Conservation (phyloP, 1,140 invertebrate species). For the Heliconius congener region DNA sequence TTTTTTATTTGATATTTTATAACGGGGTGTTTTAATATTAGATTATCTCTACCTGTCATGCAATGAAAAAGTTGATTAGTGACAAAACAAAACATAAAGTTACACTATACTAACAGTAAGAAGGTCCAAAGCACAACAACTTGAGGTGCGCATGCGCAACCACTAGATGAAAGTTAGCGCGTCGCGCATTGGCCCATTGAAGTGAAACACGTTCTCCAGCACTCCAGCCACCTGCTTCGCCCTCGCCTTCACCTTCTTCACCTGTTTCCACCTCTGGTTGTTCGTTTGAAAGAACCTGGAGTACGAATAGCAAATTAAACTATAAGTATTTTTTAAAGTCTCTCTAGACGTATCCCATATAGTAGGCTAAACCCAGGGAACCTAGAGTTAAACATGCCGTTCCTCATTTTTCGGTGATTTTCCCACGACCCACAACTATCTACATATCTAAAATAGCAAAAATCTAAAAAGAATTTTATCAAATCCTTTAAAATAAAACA, state of each 20-base stretch:
- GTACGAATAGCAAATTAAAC: background rate
- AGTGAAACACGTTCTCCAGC: slow-evolving; percentile 83
- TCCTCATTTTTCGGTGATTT: too few relatives aligned
- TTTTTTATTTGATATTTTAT: too few relatives aligned
- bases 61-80: too few relatives aligned
- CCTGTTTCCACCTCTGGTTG: slow-evolving; percentile 20
- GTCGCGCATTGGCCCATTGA: slow-evolving; percentile 92
- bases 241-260: slow-evolving; percentile 34
- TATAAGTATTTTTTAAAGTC: background rate
- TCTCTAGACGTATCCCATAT: background rate
- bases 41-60: too few relatives aligned
- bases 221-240: slow-evolving; percentile 82
- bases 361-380: too few relatives aligned
- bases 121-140: slow-evolving; percentile 90
- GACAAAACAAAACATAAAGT: too few relatives aligned
- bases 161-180: slow-evolving; percentile 92
- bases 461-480: too few relatives aligned
- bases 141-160: slow-evolving; percentile 98
- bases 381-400: too few relatives aligned
- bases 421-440: too few relatives aligned
- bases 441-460: too few relatives aligned
- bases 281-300: slow-evolving; percentile 37
- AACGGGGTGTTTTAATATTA: too few relatives aligned
- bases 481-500: too few relatives aligned
- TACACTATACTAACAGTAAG: slow-evolving; percentile 60